phyloP scores from a whole-genome alignment of 35 echinoderm and acorn worm genomes.

The Heliocidaris tuberculata region DNA sequence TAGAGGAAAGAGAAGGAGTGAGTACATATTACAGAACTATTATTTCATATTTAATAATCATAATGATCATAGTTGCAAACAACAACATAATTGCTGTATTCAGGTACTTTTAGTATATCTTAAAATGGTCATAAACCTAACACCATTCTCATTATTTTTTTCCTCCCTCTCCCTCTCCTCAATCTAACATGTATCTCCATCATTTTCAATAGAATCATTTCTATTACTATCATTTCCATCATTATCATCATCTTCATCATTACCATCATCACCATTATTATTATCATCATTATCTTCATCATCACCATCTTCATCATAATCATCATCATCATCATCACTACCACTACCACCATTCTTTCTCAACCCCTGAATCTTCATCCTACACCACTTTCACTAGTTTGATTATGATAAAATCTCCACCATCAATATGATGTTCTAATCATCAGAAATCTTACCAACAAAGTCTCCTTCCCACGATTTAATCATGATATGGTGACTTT shows the following conservation, averaged over 20 bases:
- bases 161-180: too few relatives aligned
- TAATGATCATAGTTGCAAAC: background rate
- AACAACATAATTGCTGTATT: background rate
- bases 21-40: background rate
- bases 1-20: background rate
- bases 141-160: too few relatives aligned
- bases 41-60: background rate
- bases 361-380: background rate
- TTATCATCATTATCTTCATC: constrained; percentile 9
- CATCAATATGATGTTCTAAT: too few relatives aligned
- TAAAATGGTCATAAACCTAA: too few relatives aligned
- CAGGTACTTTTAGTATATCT: too few relatives aligned
- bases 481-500: background rate
- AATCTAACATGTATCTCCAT: too few relatives aligned
- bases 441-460: background rate
- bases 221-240: background rate
- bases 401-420: background rate
- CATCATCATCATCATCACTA: constrained; percentile 27
- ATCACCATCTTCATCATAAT: background rate
- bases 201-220: too few relatives aligned
- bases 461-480: background rate
- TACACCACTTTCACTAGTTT: background rate
- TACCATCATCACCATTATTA: background rate
- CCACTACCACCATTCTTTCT: background rate
- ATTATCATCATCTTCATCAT: constrained; percentile 13